Percentiles rank a stretch among this genome's conserved stretches.
phyloP scores from a whole-genome alignment of 2,888 invertebrate species.

The Troilus luridus region DNA sequence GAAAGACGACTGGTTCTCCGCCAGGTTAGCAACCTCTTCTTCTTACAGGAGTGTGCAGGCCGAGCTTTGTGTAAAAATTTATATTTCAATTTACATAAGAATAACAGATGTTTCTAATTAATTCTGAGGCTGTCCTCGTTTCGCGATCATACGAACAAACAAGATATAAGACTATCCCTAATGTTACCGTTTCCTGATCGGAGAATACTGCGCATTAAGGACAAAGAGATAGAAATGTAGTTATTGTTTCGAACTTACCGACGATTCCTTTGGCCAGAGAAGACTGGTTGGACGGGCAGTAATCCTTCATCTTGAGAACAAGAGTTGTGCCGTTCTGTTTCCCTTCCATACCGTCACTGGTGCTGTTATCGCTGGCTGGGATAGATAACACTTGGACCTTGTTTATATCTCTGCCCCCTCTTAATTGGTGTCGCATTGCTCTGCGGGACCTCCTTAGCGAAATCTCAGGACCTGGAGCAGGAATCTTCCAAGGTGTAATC shows the following conservation, averaged over 20 bases:
- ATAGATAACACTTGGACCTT: conserved; percentile 48
- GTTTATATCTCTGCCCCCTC: conserved; percentile 4
- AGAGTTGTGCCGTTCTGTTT: neutral
- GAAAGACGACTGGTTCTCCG: neutral
- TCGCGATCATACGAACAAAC: neutral
- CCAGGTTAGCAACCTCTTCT: neutral
- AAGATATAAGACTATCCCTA: neutral
- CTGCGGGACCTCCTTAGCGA: neutral
- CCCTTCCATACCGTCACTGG: conserved; percentile 35
- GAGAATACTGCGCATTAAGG: neutral
- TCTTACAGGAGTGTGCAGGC: too few species aligned
- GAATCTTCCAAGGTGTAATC: neutral
- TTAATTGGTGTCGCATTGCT: neutral
- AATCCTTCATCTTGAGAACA: conserved; percentile 54
- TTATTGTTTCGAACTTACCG: conserved; percentile 20
- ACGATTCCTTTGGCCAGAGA: conserved; percentile 18
- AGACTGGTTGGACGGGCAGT: conserved; percentile 19
- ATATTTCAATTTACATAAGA: neutral
- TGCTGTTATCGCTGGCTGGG: neutral
- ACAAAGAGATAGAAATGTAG: neutral
- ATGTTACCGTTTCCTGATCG: neutral
- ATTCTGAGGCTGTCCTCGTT: neutral
- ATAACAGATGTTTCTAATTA: neutral
- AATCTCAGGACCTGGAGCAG: neutral
- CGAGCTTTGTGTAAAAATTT: too few species aligned